phyloP scores from a whole-genome alignment of 2,797 vertebrate genomes.

The Lepus oiostolus region DNA sequence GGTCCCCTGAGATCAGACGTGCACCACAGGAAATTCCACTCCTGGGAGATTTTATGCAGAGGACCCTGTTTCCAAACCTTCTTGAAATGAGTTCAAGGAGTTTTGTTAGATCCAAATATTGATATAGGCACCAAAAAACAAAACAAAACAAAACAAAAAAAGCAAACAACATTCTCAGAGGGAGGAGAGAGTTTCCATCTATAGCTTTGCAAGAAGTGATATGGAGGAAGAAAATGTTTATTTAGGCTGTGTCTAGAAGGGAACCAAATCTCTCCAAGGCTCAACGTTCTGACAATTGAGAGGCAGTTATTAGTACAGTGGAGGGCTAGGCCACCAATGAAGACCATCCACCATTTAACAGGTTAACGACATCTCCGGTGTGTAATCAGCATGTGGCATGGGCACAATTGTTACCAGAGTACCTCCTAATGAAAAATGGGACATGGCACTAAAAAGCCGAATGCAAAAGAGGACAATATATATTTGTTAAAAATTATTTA shows the following conservation, averaged over 20 bases:
- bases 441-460: not conserved
- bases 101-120: not conserved
- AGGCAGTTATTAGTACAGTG: not conserved
- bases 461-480: not conserved
- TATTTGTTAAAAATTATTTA: not conserved
- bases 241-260: not conserved
- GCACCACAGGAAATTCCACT: too few relatives aligned
- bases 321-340: not conserved
- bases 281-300: not conserved
- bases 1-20: not conserved
- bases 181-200: not conserved
- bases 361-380: not conserved
- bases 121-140: accelerated
- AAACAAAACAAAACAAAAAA: not conserved
- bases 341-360: too few relatives aligned
- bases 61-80: not conserved
- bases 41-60: not conserved
- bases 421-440: not conserved
- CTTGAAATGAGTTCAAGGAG: not conserved
- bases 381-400: not conserved
- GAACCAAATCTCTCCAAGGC: not conserved
- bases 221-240: not conserved
- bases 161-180: not conserved
- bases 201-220: not conserved
- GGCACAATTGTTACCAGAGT: too few relatives aligned